Evolutionary conservation across 2,797 vertebrate genomes (phyloP).

Genomic region (Pangasius djambal): DNA sequence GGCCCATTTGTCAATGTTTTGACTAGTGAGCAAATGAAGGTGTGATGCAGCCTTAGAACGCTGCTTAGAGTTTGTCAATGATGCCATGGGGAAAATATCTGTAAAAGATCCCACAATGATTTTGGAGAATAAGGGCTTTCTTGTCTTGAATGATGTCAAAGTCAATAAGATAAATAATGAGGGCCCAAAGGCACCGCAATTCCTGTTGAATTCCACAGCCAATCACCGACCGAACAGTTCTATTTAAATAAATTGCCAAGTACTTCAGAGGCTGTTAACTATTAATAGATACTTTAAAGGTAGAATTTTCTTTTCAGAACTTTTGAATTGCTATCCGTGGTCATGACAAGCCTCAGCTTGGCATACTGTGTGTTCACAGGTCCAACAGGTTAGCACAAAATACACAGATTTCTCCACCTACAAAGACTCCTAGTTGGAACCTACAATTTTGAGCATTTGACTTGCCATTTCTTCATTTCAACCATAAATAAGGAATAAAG

Average conservation of each 20-base stretch:
- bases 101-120: slow-evolving; percentile 40
- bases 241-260: background rate
- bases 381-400: too few species aligned
- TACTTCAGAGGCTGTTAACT: background rate
- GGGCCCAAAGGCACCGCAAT: background rate
- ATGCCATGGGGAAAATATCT: slow-evolving; percentile 30
- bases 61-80: slow-evolving; percentile 27
- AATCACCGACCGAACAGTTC: background rate
- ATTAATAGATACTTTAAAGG: background rate
- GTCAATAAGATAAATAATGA: slow-evolving; percentile 19
- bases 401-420: background rate
- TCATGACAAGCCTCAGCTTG: background rate
- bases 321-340: background rate
- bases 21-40: slow-evolving; percentile 43
- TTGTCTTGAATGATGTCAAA: slow-evolving; percentile 22
- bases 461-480: background rate
- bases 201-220: background rate
- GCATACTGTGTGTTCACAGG: background rate
- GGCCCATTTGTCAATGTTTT: slow-evolving; percentile 55
- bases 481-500: background rate
- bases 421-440: background rate
- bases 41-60: slow-evolving; percentile 7
- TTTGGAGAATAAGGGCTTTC: slow-evolving; percentile 28
- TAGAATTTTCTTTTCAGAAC: background rate
- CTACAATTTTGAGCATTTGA: background rate